Conservation (phyloP, 2,888 invertebrate genomes). For the Troilus luridus region DNA sequence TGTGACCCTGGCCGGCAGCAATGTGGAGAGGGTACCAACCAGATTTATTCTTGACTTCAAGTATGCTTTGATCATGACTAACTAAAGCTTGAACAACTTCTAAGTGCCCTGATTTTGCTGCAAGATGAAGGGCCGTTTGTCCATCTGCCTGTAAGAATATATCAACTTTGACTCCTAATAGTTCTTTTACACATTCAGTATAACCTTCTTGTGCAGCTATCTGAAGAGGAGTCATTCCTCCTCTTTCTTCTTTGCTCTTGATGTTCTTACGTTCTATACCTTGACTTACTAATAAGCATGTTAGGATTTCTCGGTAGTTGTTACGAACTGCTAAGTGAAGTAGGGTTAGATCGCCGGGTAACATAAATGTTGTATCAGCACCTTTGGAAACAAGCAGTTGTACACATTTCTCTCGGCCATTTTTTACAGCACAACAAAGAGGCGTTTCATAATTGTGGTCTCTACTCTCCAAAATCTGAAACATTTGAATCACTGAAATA, state of each 20-base stretch:
- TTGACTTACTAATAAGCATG: slow-evolving; percentile 69
- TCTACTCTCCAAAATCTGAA: slow-evolving; percentile 62
- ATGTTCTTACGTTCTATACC: slow-evolving; percentile 58
- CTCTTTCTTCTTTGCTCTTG: slow-evolving; percentile 66
- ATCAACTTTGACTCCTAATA: slow-evolving; percentile 71
- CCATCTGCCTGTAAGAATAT: slow-evolving; percentile 70
- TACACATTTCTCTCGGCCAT: slow-evolving; percentile 71
- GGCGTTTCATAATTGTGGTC: slow-evolving; percentile 70
- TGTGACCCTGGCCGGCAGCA: slow-evolving; percentile 73
- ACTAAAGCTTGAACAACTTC: slow-evolving; percentile 63
- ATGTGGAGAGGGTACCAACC: slow-evolving; percentile 70
- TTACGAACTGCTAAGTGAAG: slow-evolving; percentile 75
- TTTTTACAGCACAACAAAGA: slow-evolving; percentile 73
- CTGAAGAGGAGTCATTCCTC: slow-evolving; percentile 73
- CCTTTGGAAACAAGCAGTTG: slow-evolving; percentile 71
- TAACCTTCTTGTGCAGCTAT: slow-evolving; percentile 74
- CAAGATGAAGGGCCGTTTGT: slow-evolving; percentile 66
- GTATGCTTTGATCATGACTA: slow-evolving; percentile 70
- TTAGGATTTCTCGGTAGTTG: slow-evolving; percentile 73
- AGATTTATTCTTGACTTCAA: slow-evolving; percentile 64
- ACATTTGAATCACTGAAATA: background rate
- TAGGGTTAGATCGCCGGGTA: slow-evolving; percentile 72
- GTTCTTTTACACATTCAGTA: slow-evolving; percentile 70
- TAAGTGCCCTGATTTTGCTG: slow-evolving; percentile 66
- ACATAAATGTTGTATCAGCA: slow-evolving; percentile 70